A percentile compares a stretch with the other conserved stretches of the same genome.
Evolutionary conservation across 2,113 vertebrate species (phyloP).

Genomic region (Eurypyga helias): DNA sequence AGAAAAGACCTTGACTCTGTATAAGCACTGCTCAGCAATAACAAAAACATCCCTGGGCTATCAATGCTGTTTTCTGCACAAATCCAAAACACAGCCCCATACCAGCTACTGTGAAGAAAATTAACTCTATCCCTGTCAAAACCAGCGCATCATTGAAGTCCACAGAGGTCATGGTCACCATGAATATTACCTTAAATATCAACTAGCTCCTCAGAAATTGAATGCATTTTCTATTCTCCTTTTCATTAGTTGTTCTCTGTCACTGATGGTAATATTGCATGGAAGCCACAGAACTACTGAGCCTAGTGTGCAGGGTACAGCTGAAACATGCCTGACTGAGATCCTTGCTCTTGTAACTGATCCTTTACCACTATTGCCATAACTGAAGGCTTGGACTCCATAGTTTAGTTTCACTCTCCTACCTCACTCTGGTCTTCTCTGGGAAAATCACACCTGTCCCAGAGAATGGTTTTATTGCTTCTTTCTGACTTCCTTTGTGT

Average conservation of each 20-base stretch:
- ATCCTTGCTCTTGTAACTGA: neutral
- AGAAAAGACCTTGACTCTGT: too few species aligned
- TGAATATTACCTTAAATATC: neutral
- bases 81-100: too few species aligned
- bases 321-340: fast-evolving
- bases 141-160: neutral
- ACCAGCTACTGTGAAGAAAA: too few species aligned
- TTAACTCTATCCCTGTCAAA: too few species aligned
- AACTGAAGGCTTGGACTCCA: neutral
- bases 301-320: neutral
- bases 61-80: too few species aligned
- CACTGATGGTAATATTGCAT: neutral
- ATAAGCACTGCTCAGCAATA: too few species aligned
- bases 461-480: neutral
- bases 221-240: neutral
- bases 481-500: neutral
- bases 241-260: neutral
- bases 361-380: neutral
- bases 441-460: neutral
- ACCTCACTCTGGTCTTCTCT: neutral
- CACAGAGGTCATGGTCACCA: neutral
- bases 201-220: neutral
- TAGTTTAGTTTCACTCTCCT: neutral
- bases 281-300: neutral
- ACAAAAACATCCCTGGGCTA: too few species aligned